Evolutionary conservation across 2,113 vertebrate genomes (phyloP).

Genomic region (Protobothrops flavoviridis): DNA sequence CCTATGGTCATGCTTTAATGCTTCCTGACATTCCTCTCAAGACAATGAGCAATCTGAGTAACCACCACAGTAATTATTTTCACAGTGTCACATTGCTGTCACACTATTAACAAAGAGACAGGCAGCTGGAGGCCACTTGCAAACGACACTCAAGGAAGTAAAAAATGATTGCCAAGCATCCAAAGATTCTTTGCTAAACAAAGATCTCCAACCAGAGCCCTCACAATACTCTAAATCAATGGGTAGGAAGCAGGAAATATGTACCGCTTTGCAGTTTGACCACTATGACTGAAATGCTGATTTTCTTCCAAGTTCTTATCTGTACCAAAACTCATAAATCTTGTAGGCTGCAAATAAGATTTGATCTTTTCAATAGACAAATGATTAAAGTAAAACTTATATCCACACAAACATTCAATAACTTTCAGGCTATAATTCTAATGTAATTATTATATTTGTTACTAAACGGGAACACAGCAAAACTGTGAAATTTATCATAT

Average conservation of each 20-base stretch:
- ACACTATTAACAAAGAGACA: conserved; percentile 91
- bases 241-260: conserved; percentile 64
- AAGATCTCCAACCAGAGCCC: conserved; percentile 67
- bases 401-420: neutral
- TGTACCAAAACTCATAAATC: conserved; percentile 43
- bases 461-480: neutral
- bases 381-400: conserved; percentile 38
- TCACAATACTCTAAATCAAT: conserved; percentile 67
- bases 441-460: neutral
- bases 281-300: conserved; percentile 63
- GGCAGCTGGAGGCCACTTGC: conserved; percentile 79
- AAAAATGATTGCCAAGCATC: conserved; percentile 74
- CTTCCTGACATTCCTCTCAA: conserved; percentile 97
- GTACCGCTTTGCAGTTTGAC: conserved; percentile 58
- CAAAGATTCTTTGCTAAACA: conserved; percentile 71
- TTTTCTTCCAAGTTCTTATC: conserved; percentile 37
- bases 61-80: conserved; percentile 99
- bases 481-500: conserved; percentile 16
- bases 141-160: conserved; percentile 69
- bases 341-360: conserved; percentile 42
- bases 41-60: conserved; percentile 98
- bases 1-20: conserved; percentile 87
- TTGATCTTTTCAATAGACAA: conserved; percentile 42
- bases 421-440: conserved; percentile 27
- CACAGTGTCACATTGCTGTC: conserved; percentile 99